phyloP scores from a whole-genome alignment of 2,797 vertebrate species.

The Lophius americanus region DNA sequence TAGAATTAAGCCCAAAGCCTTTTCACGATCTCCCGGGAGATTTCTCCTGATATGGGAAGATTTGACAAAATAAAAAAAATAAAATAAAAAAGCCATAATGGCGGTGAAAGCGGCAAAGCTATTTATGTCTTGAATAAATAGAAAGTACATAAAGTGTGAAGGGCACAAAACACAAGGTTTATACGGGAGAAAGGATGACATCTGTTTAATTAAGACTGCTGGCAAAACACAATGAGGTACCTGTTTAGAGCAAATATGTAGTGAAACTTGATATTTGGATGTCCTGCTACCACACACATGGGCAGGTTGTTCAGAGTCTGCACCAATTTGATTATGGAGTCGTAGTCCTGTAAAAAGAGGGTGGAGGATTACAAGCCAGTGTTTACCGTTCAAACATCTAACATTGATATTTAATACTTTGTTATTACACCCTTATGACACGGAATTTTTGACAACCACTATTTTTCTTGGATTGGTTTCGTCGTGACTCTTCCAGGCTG shows the following conservation, averaged over 20 bases:
- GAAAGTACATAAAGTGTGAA: background rate
- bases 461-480: no score
- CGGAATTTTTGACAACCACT: no score
- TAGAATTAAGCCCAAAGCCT: constrained; percentile 85
- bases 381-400: no score
- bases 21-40: constrained; percentile 84
- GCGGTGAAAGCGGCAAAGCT: background rate
- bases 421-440: no score
- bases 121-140: background rate
- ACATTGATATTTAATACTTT: no score
- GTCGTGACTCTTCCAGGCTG: no score
- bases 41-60: constrained; percentile 84
- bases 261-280: constrained; percentile 91
- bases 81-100: no score
- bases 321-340: constrained; percentile 89
- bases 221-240: constrained; percentile 62
- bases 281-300: constrained; percentile 83
- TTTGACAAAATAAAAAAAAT: background rate
- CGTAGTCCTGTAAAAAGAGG: constrained; percentile 83
- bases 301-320: constrained; percentile 88
- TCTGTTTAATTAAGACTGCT: background rate
- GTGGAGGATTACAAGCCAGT: constrained; percentile 25
- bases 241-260: constrained; percentile 94
- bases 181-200: constrained; percentile 1
- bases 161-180: background rate